Evolutionary conservation across 2,888 invertebrate genomes (phyloP).

Genomic region (Pyrocoelia pectoralis): DNA sequence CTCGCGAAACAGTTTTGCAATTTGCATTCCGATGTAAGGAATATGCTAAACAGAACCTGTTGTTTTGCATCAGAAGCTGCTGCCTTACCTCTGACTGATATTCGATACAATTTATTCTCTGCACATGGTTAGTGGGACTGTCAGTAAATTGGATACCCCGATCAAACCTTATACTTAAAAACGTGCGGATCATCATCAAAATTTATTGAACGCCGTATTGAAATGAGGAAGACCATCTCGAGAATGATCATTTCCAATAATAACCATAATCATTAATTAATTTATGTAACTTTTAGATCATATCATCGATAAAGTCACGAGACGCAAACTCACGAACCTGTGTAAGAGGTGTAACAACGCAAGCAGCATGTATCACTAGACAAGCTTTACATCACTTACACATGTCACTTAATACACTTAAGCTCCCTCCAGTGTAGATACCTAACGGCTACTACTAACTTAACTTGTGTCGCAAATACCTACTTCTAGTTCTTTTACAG

Average conservation of each 20-base stretch:
- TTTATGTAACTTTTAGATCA: conserved; percentile 20
- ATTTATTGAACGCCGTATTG: conserved; percentile 29
- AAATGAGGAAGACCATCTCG: conserved; percentile 22
- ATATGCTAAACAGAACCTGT: conserved; percentile 40
- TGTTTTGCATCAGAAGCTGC: conserved; percentile 36
- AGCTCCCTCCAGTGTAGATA: neutral
- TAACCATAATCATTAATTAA: conserved; percentile 32
- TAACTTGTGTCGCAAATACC: neutral
- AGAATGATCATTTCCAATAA: conserved; percentile 24
- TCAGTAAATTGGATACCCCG: conserved; percentile 33
- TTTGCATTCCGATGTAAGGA: conserved; percentile 35
- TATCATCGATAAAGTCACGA: conserved; percentile 24
- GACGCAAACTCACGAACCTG: conserved; percentile 25
- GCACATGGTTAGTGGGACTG: conserved; percentile 32
- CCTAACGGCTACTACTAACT: conserved; percentile 6
- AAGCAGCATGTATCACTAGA: conserved; percentile 18
- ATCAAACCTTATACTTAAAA: conserved; percentile 29
- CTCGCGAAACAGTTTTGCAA: conserved; percentile 32
- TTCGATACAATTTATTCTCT: conserved; percentile 41
- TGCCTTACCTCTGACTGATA: conserved; percentile 39
- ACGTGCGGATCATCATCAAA: conserved; percentile 27
- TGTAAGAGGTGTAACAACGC: conserved; percentile 28
- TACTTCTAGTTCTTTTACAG: neutral
- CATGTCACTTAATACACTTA: conserved; percentile 17
- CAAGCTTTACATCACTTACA: conserved; percentile 16